These are phyloP conservation scores for Pagetopsis macropterus DNA, from an alignment of 2,797 vertebrate genomes.

Conservation along the genomic window DNA sequence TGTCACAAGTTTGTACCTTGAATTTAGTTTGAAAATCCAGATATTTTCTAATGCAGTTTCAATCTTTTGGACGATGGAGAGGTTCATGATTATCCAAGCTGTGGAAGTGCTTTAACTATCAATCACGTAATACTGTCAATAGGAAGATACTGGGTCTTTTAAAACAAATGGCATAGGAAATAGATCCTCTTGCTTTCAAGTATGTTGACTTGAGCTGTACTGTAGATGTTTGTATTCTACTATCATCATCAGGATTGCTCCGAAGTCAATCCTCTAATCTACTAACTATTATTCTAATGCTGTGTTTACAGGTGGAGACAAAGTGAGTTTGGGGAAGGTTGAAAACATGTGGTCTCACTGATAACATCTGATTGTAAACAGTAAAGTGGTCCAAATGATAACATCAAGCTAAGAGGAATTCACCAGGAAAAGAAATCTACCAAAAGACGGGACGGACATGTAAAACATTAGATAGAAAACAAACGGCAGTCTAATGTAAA, in stretches of 20 bases:
- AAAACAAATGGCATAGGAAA: background rate
- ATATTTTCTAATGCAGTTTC: background rate
- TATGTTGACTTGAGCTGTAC: too few species aligned
- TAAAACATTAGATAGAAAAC: constrained; percentile 7
- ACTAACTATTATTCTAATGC: background rate
- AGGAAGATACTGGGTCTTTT: background rate
- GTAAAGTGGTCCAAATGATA: background rate
- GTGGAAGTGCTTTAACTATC: background rate
- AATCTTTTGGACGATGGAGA: background rate
- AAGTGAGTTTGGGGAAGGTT: background rate
- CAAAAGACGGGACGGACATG: constrained; percentile 17
- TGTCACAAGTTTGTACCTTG: too few species aligned
- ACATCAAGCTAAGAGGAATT: background rate
- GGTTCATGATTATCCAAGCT: background rate
- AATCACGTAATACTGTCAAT: background rate
- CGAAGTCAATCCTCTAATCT: background rate
- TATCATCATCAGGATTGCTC: background rate
- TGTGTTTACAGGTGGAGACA: background rate
- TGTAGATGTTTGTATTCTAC: too few species aligned
- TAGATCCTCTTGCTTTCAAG: too few species aligned
- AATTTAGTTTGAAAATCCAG: background rate
- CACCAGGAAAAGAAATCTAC: background rate
- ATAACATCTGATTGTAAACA: background rate
- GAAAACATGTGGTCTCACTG: too few species aligned
- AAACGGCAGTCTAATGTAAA: constrained; percentile 10